These are phyloP conservation scores for Trichonephila inaurata DNA, from an alignment of 1,140 invertebrate genomes.

Conservation along the genomic window DNA sequence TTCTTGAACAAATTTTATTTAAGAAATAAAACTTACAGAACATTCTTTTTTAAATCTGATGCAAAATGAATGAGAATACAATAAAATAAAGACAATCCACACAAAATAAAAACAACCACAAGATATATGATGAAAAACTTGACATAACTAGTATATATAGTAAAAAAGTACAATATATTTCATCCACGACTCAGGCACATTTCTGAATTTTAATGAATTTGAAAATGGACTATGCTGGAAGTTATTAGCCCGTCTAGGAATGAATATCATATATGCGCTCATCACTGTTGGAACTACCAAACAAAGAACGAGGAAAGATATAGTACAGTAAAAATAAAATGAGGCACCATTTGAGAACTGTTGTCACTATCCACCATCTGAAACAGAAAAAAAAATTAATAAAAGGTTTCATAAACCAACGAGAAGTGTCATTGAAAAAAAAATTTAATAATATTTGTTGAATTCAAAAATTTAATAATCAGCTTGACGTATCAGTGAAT, in stretches of 20 bases:
- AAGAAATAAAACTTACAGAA: too few species aligned
- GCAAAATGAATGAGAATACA: too few species aligned
- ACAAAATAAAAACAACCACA: too few species aligned
- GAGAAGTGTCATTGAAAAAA: too few species aligned
- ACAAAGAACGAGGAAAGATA: constrained; percentile 29
- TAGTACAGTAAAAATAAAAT: constrained; percentile 45
- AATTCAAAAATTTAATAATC: not conserved
- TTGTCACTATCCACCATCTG: constrained; percentile 66
- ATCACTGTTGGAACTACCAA: not conserved
- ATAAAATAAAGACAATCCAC: too few species aligned
- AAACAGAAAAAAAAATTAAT: constrained; percentile 20
- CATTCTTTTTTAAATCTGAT: too few species aligned
- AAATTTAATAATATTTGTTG: not conserved
- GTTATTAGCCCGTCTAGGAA: not conserved
- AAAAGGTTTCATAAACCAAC: too few species aligned
- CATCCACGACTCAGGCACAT: not conserved
- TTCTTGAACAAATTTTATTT: too few species aligned
- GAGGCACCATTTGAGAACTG: constrained; percentile 57
- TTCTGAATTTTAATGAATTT: not conserved
- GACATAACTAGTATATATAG: too few species aligned
- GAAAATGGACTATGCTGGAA: not conserved
- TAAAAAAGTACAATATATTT: too few species aligned
- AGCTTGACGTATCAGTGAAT: not conserved
- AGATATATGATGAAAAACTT: too few species aligned
- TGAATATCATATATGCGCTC: constrained; percentile 13